These are phyloP conservation scores for Pachyrhynchus sulphureomaculatus DNA, from an alignment of 1,140 invertebrate genomes.

Conservation along the genomic window DNA sequence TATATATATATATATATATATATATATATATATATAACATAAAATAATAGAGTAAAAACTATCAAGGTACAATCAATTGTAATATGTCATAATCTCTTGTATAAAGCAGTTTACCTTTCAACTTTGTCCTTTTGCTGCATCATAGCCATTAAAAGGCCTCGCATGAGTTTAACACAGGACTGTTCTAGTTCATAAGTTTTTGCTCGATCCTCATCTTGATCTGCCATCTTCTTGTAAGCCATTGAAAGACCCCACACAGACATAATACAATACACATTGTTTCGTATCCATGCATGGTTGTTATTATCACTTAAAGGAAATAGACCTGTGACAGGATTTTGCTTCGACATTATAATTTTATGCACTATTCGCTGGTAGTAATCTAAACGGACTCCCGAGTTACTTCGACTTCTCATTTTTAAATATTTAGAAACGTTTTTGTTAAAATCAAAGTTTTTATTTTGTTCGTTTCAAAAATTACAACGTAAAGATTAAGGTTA, in stretches of 20 bases:
- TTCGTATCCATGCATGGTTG: conserved; percentile 96
- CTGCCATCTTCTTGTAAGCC: conserved; percentile 98
- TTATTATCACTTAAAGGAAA: conserved; percentile 83
- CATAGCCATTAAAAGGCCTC: conserved; percentile 91
- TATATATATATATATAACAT: no score
- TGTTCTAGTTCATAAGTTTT: conserved; percentile 98
- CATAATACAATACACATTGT: conserved; percentile 96
- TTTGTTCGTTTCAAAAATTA: no score
- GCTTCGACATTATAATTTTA: conserved; percentile 88
- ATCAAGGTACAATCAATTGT: no score
- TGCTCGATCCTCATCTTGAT: conserved; percentile 96
- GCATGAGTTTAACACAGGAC: conserved; percentile 82
- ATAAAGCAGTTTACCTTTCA: conserved; percentile 61
- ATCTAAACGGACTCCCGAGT: conserved; percentile 91
- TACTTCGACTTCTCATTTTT: conserved; percentile 70
- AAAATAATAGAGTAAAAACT: no score
- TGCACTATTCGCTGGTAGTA: conserved; percentile 92
- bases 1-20: no score
- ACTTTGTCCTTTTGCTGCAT: conserved; percentile 98
- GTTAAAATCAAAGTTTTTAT: no score
- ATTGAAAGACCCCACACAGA: conserved; percentile 97
- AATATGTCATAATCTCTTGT: no score
- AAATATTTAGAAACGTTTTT: no score
- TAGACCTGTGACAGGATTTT: conserved; percentile 93
- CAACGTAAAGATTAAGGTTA: no score